Percentiles rank a stretch among this genome's conserved stretches.
Conservation (phyloP, 2,888 invertebrate genomes). For the Sminthurinus aureus region DNA sequence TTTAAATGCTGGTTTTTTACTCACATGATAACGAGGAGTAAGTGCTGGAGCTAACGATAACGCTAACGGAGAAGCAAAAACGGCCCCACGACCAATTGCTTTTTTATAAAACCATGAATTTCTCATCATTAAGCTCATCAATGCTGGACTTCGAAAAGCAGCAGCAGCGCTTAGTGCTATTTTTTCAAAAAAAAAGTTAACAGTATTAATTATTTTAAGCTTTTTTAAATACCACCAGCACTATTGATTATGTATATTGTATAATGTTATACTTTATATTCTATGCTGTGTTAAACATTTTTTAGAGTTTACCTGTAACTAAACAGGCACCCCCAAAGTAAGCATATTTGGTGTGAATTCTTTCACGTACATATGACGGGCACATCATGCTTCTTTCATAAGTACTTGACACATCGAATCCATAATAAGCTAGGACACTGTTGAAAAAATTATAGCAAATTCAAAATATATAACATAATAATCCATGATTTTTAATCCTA, state of each 20-base stretch:
- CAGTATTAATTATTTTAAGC: too few species aligned
- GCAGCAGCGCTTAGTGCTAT: slow-evolving; percentile 80
- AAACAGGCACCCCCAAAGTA: slow-evolving; percentile 90
- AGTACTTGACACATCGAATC: slow-evolving; percentile 83
- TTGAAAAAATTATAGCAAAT: too few species aligned
- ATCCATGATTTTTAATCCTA: too few species aligned
- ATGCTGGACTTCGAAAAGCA: slow-evolving; percentile 81
- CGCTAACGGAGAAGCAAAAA: slow-evolving; percentile 83
- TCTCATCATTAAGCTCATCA: slow-evolving; percentile 81
- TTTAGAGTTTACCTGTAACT: slow-evolving; percentile 67
- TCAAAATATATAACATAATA: too few species aligned
- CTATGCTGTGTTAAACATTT: too few species aligned
- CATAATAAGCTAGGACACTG: slow-evolving; percentile 88
- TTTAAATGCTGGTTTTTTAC: too few species aligned
- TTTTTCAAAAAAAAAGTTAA: too few species aligned
- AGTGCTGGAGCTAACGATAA: slow-evolving; percentile 90
- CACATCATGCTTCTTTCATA: slow-evolving; percentile 68
- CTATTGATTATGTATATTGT: too few species aligned
- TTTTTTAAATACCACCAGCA: too few species aligned
- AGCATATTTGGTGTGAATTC: slow-evolving; percentile 87
- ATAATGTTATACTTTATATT: too few species aligned
- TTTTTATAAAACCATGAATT: slow-evolving; percentile 79
- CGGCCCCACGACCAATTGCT: slow-evolving; percentile 88
- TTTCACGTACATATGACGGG: slow-evolving; percentile 72
- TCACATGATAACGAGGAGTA: too few species aligned